Evolutionary conservation across 2,113 vertebrate genomes (phyloP).

Genomic region (Paratilapia polleni): DNA sequence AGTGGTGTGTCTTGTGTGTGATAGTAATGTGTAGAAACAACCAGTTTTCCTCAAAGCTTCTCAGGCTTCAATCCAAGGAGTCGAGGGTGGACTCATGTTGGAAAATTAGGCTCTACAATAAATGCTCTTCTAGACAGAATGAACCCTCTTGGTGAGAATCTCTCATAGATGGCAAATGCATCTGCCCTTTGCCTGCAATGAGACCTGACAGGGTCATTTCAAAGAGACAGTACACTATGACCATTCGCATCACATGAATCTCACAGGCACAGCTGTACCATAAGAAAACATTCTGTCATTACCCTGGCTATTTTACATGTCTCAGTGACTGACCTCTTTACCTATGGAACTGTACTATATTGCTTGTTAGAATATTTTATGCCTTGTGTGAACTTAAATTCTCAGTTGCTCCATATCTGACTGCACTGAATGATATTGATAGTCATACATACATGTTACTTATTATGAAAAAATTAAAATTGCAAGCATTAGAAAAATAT

Average conservation of each 20-base stretch:
- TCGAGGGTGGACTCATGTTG: not conserved
- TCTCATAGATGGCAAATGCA: not conserved
- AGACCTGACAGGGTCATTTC: conserved; percentile 28
- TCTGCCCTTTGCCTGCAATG: not conserved
- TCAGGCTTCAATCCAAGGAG: not conserved
- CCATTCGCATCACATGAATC: conserved; percentile 45
- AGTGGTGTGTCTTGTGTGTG: not conserved
- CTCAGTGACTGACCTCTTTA: not conserved
- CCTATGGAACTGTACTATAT: not conserved
- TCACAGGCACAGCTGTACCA: not conserved
- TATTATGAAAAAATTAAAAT: too few relatives aligned
- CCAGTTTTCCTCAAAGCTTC: not conserved
- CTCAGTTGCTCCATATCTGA: not conserved
- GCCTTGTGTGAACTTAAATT: not conserved
- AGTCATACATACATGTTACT: not conserved
- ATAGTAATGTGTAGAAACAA: not conserved
- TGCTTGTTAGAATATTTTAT: not conserved
- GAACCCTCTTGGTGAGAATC: not conserved
- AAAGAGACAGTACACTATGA: conserved; percentile 27
- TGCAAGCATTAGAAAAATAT: not conserved
- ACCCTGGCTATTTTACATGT: not conserved
- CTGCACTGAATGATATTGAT: not conserved
- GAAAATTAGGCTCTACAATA: not conserved
- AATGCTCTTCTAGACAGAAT: not conserved
- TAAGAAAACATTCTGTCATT: not conserved